Evolutionary conservation across 2,888 invertebrate genomes (phyloP).

Genomic region (Ichneumoninae sp.): DNA sequence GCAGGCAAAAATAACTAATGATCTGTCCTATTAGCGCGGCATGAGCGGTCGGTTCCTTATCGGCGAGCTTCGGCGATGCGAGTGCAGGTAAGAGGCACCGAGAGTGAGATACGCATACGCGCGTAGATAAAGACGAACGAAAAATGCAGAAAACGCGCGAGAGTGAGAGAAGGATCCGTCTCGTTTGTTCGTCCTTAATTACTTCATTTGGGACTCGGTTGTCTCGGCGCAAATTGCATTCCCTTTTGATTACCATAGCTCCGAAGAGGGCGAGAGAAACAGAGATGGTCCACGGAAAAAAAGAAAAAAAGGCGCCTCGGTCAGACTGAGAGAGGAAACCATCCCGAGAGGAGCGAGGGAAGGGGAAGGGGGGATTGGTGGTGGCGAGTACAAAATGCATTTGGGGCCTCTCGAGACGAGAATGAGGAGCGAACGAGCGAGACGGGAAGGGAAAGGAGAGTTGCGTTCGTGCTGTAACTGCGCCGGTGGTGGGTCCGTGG

Average conservation of each 20-base stretch:
- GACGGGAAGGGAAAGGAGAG: constrained; percentile 42
- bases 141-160: constrained; percentile 45
- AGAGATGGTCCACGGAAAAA: constrained; percentile 19
- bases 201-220: constrained; percentile 67
- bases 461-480: constrained; percentile 55
- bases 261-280: constrained; percentile 41
- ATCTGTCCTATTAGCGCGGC: constrained; percentile 59
- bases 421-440: constrained; percentile 41
- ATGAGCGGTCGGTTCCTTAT: constrained; percentile 23
- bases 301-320: not conserved
- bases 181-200: constrained; percentile 68
- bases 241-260: constrained; percentile 68
- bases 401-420: constrained; percentile 45
- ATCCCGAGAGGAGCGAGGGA: not conserved
- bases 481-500: constrained; percentile 52
- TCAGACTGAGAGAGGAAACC: constrained; percentile 22
- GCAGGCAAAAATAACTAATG: constrained; percentile 62
- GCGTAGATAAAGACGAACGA: constrained; percentile 68
- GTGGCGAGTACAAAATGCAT: constrained; percentile 41
- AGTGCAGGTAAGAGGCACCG: constrained; percentile 20
- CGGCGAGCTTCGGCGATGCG: constrained; percentile 3
- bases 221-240: constrained; percentile 69
- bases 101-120: constrained; percentile 61
- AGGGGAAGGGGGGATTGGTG: not conserved
- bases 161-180: constrained; percentile 47